Base-by-base conservation (phyloP, 2,888 invertebrate genomes). In the Branchipolynoe longqiensis region DNA sequence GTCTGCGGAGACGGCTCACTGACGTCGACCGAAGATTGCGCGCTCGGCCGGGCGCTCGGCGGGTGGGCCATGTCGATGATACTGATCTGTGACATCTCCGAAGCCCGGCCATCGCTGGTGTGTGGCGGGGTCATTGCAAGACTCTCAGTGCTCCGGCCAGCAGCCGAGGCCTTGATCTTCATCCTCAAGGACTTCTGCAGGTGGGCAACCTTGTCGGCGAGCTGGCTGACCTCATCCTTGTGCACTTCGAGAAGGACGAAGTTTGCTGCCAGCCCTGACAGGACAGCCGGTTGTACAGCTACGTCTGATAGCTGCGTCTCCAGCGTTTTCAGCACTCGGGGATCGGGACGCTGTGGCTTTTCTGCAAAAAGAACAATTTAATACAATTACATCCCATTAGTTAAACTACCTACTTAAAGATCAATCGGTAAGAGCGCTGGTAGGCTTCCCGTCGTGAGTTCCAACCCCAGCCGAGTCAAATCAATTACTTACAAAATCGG, bases 231-330 rank as follows among this genome's bases (percentile, higher is more conserved):
- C 25, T 88, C 88, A 36, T 87, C 87, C 4, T 58, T 33, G 82
- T 88, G 74, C 0, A 86, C 56, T 41, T 87, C 84, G 48, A 40
- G 83, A 22, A 85, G 83, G 2, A 88, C 83, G 31, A 88, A 48
- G 25, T 40, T 25, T 8, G 41, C 48, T 14, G 86, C 88, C 22
- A 88, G 48, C 14, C 83, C 85, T 18, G 83, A 41, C 22, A 88
- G 82, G 14, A 33, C 62, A 31, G 40, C 31, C 12, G 38, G 36
- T 12, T 22, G 73, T 0, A 88, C 25, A 1, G 69, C 1, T 3
- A 31, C 73, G 33, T 69, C 82, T 18, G 31, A n/a, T 8, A 88
- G 69, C 28, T 74, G 41, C n/a, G 31, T 22, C 56, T 88, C 84
- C 69, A 88, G 84, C 0, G 81, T 58, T 18, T 69, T 36, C 56